Evolutionary conservation across 2,888 invertebrate genomes (phyloP), one percentile per base, ranked within the genome.

Genomic region (Tryphoninae sp.): DNA sequence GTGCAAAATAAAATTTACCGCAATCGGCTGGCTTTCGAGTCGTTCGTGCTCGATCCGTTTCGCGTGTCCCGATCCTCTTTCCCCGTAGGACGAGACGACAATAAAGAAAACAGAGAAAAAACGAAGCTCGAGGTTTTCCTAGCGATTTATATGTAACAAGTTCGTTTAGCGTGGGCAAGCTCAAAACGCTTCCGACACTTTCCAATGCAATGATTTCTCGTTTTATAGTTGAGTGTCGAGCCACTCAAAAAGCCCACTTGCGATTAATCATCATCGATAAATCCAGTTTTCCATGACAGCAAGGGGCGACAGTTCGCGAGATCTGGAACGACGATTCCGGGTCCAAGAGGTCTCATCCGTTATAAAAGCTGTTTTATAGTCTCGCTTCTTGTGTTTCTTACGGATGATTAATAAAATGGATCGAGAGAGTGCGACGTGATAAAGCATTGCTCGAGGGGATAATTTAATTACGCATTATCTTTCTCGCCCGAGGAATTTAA

Each of bases 401-500:
- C 59, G 45, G 45, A 59, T 40, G 13, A 58, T 76, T 26, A 59
- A 13, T 2, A 58, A 22, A 45, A 26, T 3, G n/a, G 2, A 22
- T 71, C 53, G 16, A 13, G 19, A 19, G n/a, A 26, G 3, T 1
- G 19, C 1, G n/a, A 1, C n/a, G n/a, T 16, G 19, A 53, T 16
- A 13, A 53, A 53, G 7, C 33, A 6, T 33, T 4, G 6, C 33
- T 33, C 65, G 55, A 62, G 42, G 42, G 42, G 58, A 9, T 71
- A 74, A 78, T 80, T 78, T 55, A 75, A 78, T 71, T 68, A 67
- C 74, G 65, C 58, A 68, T 58, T 45, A 53, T 55, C 74, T 78
- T 81, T 42, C 78, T 72, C 13, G 2, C 0, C 51, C 71, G 64
- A 78, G 65, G 55, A 55, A 64, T 71, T 53, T 75, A 78, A 59